phyloP scores from a whole-genome alignment of 2,888 invertebrate genomes.

The Harpalus rubripes region DNA sequence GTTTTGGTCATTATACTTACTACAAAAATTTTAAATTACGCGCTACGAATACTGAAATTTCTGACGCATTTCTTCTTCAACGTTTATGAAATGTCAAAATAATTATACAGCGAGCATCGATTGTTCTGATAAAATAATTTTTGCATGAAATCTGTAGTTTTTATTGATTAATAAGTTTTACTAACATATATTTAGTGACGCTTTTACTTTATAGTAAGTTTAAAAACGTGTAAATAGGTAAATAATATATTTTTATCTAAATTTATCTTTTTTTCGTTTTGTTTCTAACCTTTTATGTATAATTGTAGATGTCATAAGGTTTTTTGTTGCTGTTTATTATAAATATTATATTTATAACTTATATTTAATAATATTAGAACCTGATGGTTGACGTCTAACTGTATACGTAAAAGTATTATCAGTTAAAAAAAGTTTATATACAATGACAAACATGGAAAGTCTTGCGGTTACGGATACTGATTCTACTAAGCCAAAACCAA shows the following conservation, averaged over 20 bases:
- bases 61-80: slow-evolving; percentile 52
- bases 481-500: too few relatives aligned
- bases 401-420: background rate
- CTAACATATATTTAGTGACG: slow-evolving; percentile 8
- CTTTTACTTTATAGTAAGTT: slow-evolving; percentile 4
- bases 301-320: background rate
- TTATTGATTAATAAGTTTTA: slow-evolving; percentile 42
- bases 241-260: background rate
- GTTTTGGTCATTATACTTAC: slow-evolving; percentile 27
- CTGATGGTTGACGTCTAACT: background rate
- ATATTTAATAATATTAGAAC: slow-evolving; percentile 13
- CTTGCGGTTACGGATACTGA: background rate
- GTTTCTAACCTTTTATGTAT: slow-evolving; percentile 27
- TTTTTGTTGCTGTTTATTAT: too few relatives aligned
- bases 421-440: slow-evolving; percentile 15
- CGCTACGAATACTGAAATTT: slow-evolving; percentile 52
- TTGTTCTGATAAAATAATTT: slow-evolving; percentile 52
- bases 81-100: slow-evolving; percentile 46
- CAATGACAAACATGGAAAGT: slow-evolving; percentile 40
- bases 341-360: background rate
- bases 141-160: slow-evolving; percentile 20
- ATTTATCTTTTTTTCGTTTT: slow-evolving; percentile 9
- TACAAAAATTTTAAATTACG: slow-evolving; percentile 42
- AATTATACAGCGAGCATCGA: slow-evolving; percentile 36
- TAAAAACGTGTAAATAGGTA: slow-evolving; percentile 28